phyloP scores from a whole-genome alignment of 2,888 invertebrate genomes.

The Heliothis peltigera region DNA sequence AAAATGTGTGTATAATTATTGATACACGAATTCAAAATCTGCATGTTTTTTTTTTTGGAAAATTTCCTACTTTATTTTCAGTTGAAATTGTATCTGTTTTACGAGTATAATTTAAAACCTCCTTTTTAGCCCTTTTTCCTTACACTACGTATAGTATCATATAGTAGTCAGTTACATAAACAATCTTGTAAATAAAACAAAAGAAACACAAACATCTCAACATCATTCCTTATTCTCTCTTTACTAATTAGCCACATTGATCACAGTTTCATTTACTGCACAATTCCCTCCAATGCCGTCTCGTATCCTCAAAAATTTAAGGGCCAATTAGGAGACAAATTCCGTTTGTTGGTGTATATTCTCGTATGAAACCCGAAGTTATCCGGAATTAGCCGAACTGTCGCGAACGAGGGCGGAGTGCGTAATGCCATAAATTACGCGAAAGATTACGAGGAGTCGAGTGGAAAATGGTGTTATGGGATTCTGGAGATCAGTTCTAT shows the following conservation, averaged over 20 bases:
- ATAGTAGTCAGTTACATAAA: background rate
- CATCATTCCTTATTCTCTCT: background rate
- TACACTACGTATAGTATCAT: no score
- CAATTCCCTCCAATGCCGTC: slow-evolving; percentile 13
- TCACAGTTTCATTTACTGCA: slow-evolving; percentile 12
- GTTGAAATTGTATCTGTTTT: no score
- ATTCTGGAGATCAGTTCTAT: background rate
- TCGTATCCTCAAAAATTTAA: slow-evolving; percentile 19
- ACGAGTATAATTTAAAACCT: no score
- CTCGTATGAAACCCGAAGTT: background rate
- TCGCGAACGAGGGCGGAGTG: background rate
- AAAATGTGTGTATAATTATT: no score
- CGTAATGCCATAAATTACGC: slow-evolving; percentile 1
- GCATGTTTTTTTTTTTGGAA: no score
- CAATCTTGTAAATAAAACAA: background rate
- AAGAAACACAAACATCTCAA: background rate
- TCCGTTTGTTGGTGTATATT: background rate
- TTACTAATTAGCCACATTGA: slow-evolving; percentile 25
- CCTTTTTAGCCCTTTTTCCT: no score
- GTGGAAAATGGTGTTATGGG: background rate
- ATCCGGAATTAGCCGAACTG: slow-evolving; percentile 2
- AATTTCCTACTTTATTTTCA: no score
- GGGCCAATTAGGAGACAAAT: slow-evolving; percentile 30
- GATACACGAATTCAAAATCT: no score
- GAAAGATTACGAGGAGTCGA: background rate